Base-by-base conservation (phyloP, 2,888 invertebrate genomes). In the Dromius quadrimaculatus region DNA sequence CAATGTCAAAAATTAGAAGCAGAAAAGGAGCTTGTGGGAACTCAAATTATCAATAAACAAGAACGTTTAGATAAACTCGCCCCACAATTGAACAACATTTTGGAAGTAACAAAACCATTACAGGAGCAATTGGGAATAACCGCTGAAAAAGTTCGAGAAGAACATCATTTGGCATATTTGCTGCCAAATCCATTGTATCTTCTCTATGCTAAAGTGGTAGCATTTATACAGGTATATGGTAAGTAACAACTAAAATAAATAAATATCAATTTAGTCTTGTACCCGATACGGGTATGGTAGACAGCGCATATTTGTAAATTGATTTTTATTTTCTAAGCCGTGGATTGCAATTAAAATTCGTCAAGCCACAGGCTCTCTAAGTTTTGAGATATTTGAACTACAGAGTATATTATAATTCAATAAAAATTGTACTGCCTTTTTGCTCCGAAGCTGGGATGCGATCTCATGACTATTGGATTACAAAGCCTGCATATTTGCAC, bases 71-170 rank as follows among this genome's bases (percentile, higher is more conserved):
- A 93, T 74, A 93, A 92, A 63, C 86, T 97, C 36, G 89, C 89
- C 3, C 97, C 97, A 0, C 90, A 93, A 74, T 84, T 97, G 13
- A 85, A 86, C 28, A 84, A 86, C 3, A 87, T 93, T 34, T 83
- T 92, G 17, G 89, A 91, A 76, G 89, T 94, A 0, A 94, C 96
- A 0, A 92, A 93, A 79, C 96, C 97, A 0, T 84, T 97, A 13
- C 95, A 97, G 83, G 93, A 95, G 77, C 92, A 94, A 76, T 85
- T 97, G 57, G 92, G 92, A 23, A 85, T 95, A 76, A 88, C 91
- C 2, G 85, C 93, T 69, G 93, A 94, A 79, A 90, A 91, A 77
- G 89, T 91, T 73, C 87, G 92, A 78, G 90, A 90, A 77, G 91
- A 95, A 78, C 89, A 92, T 75, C 87, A 89, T 77, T 86, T 90